Conservation (phyloP, 2,888 invertebrate species). For the Drosophila nr. perissopoda region DNA sequence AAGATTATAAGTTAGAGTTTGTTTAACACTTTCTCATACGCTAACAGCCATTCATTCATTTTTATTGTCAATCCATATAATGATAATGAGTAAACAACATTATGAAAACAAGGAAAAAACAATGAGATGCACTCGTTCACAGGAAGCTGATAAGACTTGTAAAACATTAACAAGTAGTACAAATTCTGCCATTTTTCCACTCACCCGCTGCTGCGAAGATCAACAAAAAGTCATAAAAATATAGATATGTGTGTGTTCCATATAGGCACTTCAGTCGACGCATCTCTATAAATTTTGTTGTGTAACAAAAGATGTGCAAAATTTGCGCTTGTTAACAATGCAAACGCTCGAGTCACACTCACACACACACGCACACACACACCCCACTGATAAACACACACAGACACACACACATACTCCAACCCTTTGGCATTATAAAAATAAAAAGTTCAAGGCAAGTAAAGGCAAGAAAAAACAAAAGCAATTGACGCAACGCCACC, state of each 20-base stretch:
- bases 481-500: constrained; percentile 49
- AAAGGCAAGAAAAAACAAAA: constrained; percentile 65
- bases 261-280: constrained; percentile 42
- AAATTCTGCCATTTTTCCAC: neutral
- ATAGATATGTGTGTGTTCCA: constrained; percentile 55
- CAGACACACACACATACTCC: constrained; percentile 8
- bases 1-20: neutral
- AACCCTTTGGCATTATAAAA: constrained; percentile 1
- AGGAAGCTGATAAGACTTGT: constrained; percentile 44
- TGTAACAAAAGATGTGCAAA: constrained; percentile 70
- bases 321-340: constrained; percentile 74
- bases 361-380: constrained; percentile 15
- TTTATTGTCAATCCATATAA: neutral
- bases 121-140: constrained; percentile 8
- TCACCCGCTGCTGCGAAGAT: constrained; percentile 45
- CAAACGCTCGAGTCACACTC: constrained; percentile 48
- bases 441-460: constrained; percentile 68
- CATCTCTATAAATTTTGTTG: constrained; percentile 67
- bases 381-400: constrained; percentile 4
- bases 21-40: neutral
- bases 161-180: constrained; percentile 55
- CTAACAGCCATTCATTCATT: neutral
- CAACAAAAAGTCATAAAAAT: constrained; percentile 76
- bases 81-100: neutral
- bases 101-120: neutral